These are phyloP conservation scores for Cyclura pinguis DNA, from an alignment of 2,797 vertebrate genomes.

Conservation along the genomic window DNA sequence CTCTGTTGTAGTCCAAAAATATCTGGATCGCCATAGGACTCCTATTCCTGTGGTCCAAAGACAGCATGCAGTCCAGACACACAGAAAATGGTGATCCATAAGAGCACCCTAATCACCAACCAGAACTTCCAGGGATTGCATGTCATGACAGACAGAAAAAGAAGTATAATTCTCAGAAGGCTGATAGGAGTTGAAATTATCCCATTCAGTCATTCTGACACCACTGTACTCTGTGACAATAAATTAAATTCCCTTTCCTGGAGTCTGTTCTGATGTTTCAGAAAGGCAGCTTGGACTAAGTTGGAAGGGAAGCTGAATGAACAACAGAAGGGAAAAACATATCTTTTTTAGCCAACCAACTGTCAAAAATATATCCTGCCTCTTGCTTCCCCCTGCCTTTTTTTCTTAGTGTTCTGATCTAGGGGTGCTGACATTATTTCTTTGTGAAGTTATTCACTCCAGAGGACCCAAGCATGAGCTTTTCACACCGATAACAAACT, in stretches of 20 bases:
- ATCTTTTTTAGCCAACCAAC: neutral
- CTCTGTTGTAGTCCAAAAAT: too few species aligned
- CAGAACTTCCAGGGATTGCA: neutral
- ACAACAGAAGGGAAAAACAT: fast-evolving
- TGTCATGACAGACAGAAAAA: neutral
- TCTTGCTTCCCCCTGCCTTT: neutral
- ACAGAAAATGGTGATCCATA: neutral
- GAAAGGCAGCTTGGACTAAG: neutral
- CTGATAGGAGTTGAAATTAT: neutral
- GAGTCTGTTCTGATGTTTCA: neutral
- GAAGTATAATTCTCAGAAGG: neutral
- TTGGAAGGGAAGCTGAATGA: neutral
- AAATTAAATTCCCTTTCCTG: neutral
- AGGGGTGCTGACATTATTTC: neutral
- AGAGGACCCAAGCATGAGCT: neutral
- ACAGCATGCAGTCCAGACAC: neutral
- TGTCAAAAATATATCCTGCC: neutral
- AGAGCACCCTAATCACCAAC: neutral
- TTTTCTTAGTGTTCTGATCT: neutral
- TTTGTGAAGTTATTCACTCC: conserved; percentile 22
- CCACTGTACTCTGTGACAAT: neutral
- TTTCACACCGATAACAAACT: conserved; percentile 21
- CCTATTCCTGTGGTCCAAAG: neutral
- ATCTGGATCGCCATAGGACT: too few species aligned
- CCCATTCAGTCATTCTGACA: neutral